phyloP scores from a whole-genome alignment of 2,797 vertebrate species.

The Gobio occitaniae region DNA sequence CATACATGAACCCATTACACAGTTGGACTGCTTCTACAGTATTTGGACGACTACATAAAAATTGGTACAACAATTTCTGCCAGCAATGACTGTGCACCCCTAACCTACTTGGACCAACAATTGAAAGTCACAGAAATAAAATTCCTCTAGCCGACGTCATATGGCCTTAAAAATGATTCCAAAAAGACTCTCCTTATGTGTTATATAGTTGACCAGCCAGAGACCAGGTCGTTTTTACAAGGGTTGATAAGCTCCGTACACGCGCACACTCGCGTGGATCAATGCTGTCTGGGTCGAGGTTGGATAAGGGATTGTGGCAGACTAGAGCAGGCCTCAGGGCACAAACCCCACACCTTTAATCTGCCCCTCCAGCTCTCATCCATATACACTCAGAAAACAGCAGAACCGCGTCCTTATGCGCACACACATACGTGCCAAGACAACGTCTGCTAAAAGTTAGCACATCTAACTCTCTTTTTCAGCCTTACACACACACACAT shows the following conservation, averaged over 20 bases:
- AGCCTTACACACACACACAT: not conserved
- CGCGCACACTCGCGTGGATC: conserved; percentile 60
- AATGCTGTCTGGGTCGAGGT: conserved; percentile 66
- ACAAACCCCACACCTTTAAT: conserved; percentile 65
- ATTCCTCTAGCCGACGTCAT: not conserved
- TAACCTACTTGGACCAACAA: conserved; percentile 37
- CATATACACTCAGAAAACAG: conserved; percentile 12
- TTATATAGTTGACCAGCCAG: conserved; percentile 7
- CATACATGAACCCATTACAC: conserved; percentile 46
- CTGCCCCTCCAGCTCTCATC: conserved; percentile 51
- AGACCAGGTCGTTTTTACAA: conserved; percentile 20
- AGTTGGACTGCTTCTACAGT: conserved; percentile 19
- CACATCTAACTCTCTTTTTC: conserved; percentile 31
- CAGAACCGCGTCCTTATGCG: not conserved
- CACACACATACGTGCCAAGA: conserved; percentile 24
- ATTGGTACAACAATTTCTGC: not conserved
- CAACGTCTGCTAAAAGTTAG: conserved; percentile 36
- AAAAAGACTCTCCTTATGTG: conserved; percentile 10
- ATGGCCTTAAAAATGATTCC: not conserved
- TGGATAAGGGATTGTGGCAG: conserved; percentile 70
- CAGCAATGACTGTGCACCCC: not conserved
- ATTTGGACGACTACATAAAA: conserved; percentile 15
- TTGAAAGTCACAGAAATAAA: not conserved
- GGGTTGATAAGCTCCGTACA: conserved; percentile 28
- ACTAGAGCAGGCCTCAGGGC: conserved; percentile 76